A percentile compares a stretch with the other conserved stretches of the same genome.
Evolutionary conservation across 2,113 vertebrate species (phyloP).

Genomic region (Phrynosoma platyrhinos): DNA sequence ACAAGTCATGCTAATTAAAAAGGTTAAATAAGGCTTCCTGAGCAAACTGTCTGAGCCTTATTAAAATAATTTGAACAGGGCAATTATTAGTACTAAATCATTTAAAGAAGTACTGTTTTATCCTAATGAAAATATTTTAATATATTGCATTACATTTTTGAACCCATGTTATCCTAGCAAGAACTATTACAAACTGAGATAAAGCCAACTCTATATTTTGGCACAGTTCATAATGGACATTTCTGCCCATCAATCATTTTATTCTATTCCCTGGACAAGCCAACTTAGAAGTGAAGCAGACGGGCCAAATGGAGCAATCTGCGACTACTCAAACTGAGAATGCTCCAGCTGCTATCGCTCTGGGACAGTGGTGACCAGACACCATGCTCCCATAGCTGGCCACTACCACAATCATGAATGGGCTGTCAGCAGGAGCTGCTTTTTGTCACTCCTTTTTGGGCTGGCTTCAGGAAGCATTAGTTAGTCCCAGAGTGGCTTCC

Average conservation of each 20-base stretch:
- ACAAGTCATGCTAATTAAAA: constrained; percentile 27
- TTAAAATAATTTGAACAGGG: background rate
- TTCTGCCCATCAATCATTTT: background rate
- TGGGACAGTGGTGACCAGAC: no score
- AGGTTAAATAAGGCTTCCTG: constrained; percentile 20
- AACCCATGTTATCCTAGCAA: background rate
- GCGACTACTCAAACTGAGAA: no score
- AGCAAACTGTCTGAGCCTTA: background rate
- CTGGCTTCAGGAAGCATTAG: no score
- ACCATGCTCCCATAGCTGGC: no score
- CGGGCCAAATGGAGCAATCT: no score
- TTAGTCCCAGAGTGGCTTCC: no score
- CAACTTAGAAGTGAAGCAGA: no score
- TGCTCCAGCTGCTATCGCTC: no score
- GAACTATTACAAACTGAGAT: background rate
- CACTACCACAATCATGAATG: no score
- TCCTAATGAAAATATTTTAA: background rate
- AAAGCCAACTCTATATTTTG: background rate
- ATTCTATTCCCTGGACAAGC: no score
- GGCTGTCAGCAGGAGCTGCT: no score
- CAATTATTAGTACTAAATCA: constrained; percentile 3
- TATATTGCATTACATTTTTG: background rate
- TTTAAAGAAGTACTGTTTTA: background rate
- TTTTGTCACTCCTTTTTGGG: no score
- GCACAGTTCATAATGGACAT: background rate